Evolutionary conservation across 2,888 invertebrate genomes (phyloP).

Genomic region (Mycalesis mineus): DNA sequence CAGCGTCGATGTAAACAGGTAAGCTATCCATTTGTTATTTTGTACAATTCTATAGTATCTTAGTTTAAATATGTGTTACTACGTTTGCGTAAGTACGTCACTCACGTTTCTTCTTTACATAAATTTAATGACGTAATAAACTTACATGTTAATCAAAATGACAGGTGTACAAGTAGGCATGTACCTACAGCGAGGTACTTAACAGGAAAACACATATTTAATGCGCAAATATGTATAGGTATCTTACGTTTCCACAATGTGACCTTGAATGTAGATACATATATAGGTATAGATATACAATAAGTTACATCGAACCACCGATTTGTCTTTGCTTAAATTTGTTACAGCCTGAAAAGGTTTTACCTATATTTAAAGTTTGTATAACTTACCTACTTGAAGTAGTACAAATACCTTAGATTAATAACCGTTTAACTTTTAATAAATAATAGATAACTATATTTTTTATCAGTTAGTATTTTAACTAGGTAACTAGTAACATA

Average conservation of each 20-base stretch:
- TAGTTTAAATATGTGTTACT: neutral
- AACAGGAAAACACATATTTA: neutral
- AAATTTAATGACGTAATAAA: neutral
- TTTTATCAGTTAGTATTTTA: too few relatives aligned
- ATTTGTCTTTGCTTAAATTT: too few relatives aligned
- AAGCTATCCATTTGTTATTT: slow-evolving; percentile 30
- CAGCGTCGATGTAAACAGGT: slow-evolving; percentile 45
- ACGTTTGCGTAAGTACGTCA: slow-evolving; percentile 12
- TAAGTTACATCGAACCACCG: too few relatives aligned
- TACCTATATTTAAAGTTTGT: too few relatives aligned
- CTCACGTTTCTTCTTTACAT: slow-evolving; percentile 9
- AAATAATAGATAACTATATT: too few relatives aligned
- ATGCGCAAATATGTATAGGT: neutral
- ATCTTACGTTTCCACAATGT: neutral
- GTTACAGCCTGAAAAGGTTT: too few relatives aligned
- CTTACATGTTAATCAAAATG: neutral
- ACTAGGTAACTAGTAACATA: neutral
- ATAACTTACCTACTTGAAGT: too few relatives aligned
- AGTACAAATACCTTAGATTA: too few relatives aligned
- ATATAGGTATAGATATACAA: too few relatives aligned
- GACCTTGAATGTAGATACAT: neutral
- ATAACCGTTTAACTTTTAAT: too few relatives aligned
- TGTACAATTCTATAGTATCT: neutral
- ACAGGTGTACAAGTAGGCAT: too few relatives aligned
- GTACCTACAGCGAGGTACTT: neutral